phyloP scores from a whole-genome alignment of 2,888 invertebrate species.

The Sinhomidia bicolor region DNA sequence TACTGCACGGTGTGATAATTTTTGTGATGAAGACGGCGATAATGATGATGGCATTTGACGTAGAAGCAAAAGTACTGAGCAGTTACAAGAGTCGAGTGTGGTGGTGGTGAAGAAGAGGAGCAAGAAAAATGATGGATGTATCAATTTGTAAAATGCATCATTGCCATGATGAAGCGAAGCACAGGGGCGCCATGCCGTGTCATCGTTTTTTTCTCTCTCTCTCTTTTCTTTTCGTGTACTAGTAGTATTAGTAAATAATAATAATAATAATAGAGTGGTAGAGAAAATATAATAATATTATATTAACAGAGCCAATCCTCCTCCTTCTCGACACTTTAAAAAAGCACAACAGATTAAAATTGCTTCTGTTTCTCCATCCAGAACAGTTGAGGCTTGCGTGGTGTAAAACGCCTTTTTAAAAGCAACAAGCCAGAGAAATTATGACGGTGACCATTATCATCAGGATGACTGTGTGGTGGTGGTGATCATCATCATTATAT shows the following conservation, averaged over 20 bases:
- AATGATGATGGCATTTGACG: constrained; percentile 15
- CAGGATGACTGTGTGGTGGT: not conserved
- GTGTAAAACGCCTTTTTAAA: not conserved
- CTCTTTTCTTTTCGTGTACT: not conserved
- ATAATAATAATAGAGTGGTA: no score
- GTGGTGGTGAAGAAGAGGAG: not conserved
- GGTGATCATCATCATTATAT: not conserved
- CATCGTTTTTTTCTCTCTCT: not conserved
- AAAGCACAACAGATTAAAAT: constrained; percentile 1
- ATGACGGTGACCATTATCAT: not conserved
- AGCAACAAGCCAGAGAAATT: no score
- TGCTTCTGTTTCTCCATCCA: constrained; percentile 40
- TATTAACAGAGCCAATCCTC: no score
- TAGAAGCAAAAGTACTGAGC: no score
- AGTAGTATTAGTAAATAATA: no score
- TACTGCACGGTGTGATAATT: no score
- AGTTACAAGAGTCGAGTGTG: not conserved
- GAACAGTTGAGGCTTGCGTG: no score
- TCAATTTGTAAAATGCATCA: constrained; percentile 26
- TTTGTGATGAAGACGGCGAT: not conserved
- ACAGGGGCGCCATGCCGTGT: constrained; percentile 41
- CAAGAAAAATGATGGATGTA: constrained; percentile 36
- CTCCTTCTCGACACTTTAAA: not conserved
- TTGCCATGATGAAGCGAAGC: not conserved
- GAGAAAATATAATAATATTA: no score